phyloP scores from a whole-genome alignment of 2,797 vertebrate genomes.

The Cuniculus paca region DNA sequence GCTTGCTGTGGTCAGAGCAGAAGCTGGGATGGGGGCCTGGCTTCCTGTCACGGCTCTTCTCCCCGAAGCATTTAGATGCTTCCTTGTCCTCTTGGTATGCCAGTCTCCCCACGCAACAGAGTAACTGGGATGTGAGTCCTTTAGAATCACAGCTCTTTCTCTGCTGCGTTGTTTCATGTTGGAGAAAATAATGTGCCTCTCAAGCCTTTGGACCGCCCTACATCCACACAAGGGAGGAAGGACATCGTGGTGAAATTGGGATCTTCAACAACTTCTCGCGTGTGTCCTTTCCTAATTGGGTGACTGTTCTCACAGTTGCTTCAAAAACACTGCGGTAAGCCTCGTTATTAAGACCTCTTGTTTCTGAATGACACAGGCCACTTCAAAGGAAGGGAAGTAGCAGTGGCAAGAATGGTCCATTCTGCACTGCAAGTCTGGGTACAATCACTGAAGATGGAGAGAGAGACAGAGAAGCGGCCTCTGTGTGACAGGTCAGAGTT shows the following conservation, averaged over 20 bases:
- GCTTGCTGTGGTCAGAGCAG: neutral
- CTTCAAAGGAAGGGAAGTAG: slow-evolving; percentile 71
- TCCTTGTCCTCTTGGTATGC: slow-evolving; percentile 3
- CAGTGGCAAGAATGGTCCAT: slow-evolving; percentile 43
- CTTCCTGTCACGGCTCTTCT: neutral
- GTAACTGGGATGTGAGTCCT: neutral
- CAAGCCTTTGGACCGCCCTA: slow-evolving; percentile 53
- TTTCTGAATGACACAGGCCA: slow-evolving; percentile 71
- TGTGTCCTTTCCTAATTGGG: slow-evolving; percentile 78
- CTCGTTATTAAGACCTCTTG: slow-evolving; percentile 77
- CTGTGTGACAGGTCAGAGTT: neutral
- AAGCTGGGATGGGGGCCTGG: neutral
- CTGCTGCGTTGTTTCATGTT: neutral
- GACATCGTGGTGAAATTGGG: slow-evolving; percentile 66
- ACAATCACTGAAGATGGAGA: neutral
- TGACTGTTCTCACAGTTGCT: slow-evolving; percentile 68
- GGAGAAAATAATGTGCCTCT: slow-evolving; percentile 56
- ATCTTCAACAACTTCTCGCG: slow-evolving; percentile 71
- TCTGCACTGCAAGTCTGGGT: slow-evolving; percentile 60
- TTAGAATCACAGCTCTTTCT: slow-evolving; percentile 51
- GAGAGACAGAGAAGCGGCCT: neutral
- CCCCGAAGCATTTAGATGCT: neutral
- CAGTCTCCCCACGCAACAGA: neutral
- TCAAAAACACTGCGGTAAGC: slow-evolving; percentile 59
- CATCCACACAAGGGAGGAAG: neutral